Evolutionary conservation across 1,140 invertebrate species (phyloP).

Genomic region (Bacillus rossius): DNA sequence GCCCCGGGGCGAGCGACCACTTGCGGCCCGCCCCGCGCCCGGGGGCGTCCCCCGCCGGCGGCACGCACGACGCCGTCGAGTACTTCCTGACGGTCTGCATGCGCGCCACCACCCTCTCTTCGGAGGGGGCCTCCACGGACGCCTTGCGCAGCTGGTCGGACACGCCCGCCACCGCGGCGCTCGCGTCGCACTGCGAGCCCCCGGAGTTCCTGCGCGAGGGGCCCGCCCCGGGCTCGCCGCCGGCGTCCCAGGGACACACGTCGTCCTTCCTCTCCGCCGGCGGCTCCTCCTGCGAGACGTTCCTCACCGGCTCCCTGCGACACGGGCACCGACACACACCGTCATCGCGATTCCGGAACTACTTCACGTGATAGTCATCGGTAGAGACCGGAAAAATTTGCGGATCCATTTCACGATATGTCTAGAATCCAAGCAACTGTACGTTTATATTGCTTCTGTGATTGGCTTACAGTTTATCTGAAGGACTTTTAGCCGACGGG

Average conservation of each 20-base stretch:
- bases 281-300: too few species aligned
- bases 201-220: constrained; percentile 50
- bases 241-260: constrained; percentile 31
- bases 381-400: too few species aligned
- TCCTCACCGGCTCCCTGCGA: too few species aligned
- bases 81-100: constrained; percentile 14
- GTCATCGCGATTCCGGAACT: too few species aligned
- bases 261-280: constrained; percentile 14
- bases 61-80: constrained; percentile 23
- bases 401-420: too few species aligned
- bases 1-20: background rate
- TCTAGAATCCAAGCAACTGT: too few species aligned
- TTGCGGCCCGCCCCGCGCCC: constrained; percentile 23
- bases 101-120: constrained; percentile 17
- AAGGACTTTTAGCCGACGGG: too few species aligned
- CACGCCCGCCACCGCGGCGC: constrained; percentile 52
- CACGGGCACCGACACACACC: too few species aligned
- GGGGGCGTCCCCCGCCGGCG: constrained; percentile 34
- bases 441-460: too few species aligned
- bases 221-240: constrained; percentile 43
- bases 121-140: constrained; percentile 26
- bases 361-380: too few species aligned
- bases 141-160: constrained; percentile 45
- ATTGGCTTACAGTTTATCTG: too few species aligned
- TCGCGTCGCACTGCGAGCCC: constrained; percentile 67